Evolutionary conservation across 1,140 invertebrate genomes (phyloP).

Genomic region (Cecropterus lyciades): DNA sequence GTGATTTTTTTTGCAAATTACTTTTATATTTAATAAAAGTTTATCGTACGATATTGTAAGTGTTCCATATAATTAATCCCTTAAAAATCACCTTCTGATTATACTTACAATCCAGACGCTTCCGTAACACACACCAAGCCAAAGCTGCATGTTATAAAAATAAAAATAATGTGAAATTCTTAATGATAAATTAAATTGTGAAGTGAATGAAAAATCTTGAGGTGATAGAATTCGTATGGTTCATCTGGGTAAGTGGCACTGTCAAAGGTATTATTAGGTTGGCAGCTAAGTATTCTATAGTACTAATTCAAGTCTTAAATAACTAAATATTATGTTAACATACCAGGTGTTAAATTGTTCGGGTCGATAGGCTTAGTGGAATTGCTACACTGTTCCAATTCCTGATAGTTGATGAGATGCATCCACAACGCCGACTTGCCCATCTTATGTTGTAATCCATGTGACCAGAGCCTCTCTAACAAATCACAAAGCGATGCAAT

Average conservation of each 20-base stretch:
- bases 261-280: too few relatives aligned
- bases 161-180: background rate
- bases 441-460: slow-evolving; percentile 97
- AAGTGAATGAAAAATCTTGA: too few relatives aligned
- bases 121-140: slow-evolving; percentile 95
- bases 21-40: too few relatives aligned
- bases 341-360: slow-evolving; percentile 93
- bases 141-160: slow-evolving; percentile 89
- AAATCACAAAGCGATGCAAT: slow-evolving; percentile 99
- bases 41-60: too few relatives aligned
- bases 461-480: slow-evolving; percentile 98
- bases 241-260: too few relatives aligned
- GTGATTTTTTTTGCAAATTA: background rate
- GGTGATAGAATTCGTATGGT: too few relatives aligned
- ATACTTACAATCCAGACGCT: slow-evolving; percentile 94
- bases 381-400: slow-evolving; percentile 92
- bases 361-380: slow-evolving; percentile 91
- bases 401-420: slow-evolving; percentile 95
- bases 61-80: too few relatives aligned
- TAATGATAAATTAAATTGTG: too few relatives aligned
- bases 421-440: slow-evolving; percentile 98
- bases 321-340: too few relatives aligned
- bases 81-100: slow-evolving; percentile 3
- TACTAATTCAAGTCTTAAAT: too few relatives aligned
- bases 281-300: too few relatives aligned